Evolutionary conservation across 2,797 vertebrate species (phyloP).

Genomic region (Odontamblyopus lacepedii): DNA sequence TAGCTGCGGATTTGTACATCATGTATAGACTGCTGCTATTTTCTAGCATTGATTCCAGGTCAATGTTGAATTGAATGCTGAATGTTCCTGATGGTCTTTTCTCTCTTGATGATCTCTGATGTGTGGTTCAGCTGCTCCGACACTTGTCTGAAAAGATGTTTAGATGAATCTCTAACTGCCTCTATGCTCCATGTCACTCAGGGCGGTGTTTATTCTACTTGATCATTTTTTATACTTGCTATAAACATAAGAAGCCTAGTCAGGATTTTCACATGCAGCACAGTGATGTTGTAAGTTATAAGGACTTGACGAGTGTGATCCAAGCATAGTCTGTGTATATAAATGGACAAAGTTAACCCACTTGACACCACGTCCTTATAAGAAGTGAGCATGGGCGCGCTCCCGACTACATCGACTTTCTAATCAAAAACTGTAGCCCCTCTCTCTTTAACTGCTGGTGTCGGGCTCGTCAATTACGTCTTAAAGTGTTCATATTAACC

Average conservation of each 20-base stretch:
- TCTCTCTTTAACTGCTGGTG: too few relatives aligned
- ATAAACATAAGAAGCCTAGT: slow-evolving; percentile 58
- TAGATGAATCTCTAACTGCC: slow-evolving; percentile 62
- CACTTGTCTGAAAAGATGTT: slow-evolving; percentile 60
- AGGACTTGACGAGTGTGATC: slow-evolving; percentile 8
- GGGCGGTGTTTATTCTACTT: slow-evolving; percentile 58
- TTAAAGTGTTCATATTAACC: too few relatives aligned
- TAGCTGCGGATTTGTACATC: background rate
- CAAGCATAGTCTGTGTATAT: background rate
- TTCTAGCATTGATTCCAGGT: slow-evolving; percentile 13
- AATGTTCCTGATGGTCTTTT: background rate
- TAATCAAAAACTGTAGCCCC: too few relatives aligned
- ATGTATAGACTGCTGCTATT: background rate
- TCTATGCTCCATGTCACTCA: slow-evolving; percentile 43
- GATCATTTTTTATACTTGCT: slow-evolving; percentile 55
- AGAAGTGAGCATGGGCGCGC: too few relatives aligned
- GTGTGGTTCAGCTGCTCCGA: slow-evolving; percentile 18
- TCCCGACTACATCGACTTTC: too few relatives aligned
- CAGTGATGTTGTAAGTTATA: slow-evolving; percentile 6
- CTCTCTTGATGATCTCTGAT: slow-evolving; percentile 21
- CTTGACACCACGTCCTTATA: too few relatives aligned
- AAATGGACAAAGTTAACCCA: too few relatives aligned
- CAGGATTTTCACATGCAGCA: slow-evolving; percentile 25
- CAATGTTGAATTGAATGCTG: background rate
- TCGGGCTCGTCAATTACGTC: too few relatives aligned